phyloP scores from a whole-genome alignment of 2,888 invertebrate species.

The Bhutanitis thaidina region DNA sequence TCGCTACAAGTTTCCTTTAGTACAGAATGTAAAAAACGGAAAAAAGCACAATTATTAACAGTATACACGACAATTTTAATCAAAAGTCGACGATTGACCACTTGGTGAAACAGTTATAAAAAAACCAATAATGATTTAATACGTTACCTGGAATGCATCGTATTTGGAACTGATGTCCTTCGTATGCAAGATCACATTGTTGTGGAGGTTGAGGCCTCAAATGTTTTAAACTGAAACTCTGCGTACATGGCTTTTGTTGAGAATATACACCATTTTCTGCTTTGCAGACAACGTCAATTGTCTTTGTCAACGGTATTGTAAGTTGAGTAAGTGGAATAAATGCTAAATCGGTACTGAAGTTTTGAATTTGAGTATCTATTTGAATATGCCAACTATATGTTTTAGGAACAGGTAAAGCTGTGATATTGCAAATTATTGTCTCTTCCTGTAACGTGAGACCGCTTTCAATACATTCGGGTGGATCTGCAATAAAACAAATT shows the following conservation, averaged over 20 bases:
- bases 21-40: too few species aligned
- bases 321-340: conserved; percentile 59
- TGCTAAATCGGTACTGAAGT: conserved; percentile 62
- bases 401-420: conserved; percentile 56
- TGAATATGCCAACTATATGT: conserved; percentile 70
- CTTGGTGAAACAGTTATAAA: too few species aligned
- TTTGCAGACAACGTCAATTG: conserved; percentile 56
- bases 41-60: too few species aligned
- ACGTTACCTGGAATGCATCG: conserved; percentile 64
- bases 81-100: too few species aligned
- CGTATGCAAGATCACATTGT: conserved; percentile 65
- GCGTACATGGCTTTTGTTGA: conserved; percentile 59
- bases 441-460: conserved; percentile 62
- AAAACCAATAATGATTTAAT: background rate
- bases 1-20: too few species aligned
- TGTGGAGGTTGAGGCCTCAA: conserved; percentile 62
- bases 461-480: conserved; percentile 60
- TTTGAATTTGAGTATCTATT: conserved; percentile 55
- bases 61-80: too few species aligned
- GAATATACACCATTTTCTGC: conserved; percentile 65
- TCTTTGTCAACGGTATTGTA: conserved; percentile 54
- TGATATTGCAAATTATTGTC: conserved; percentile 57
- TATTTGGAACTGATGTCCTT: conserved; percentile 68
- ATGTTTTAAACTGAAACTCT: conserved; percentile 53
- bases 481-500: conserved; percentile 51